Conservation (phyloP, 2,888 invertebrate species). For the Scotopteryx bipunctaria region DNA sequence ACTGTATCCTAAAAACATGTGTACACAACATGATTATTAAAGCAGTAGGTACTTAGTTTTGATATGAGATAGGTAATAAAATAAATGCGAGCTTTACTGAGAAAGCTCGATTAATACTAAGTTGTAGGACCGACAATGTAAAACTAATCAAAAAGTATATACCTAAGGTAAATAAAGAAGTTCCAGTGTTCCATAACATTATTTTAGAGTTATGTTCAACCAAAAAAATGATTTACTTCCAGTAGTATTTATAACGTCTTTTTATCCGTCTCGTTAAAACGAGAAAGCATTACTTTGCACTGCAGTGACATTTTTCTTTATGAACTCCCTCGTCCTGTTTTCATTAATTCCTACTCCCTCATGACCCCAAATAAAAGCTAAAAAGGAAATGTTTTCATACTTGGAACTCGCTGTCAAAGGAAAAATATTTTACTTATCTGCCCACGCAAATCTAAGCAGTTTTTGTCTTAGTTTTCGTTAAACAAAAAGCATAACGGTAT, state of each 20-base stretch:
- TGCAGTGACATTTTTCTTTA: conserved; percentile 77
- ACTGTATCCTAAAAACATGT: no score
- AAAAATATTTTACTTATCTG: conserved; percentile 34
- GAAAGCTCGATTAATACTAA: no score
- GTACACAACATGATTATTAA: no score
- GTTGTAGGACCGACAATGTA: no score
- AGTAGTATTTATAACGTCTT: conserved; percentile 34
- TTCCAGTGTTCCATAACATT: no score
- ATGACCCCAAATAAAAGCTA: conserved; percentile 57
- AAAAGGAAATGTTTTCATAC: conserved; percentile 57
- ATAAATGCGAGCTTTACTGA: no score
- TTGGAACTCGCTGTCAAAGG: conserved; percentile 36
- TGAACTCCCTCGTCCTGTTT: conserved; percentile 66
- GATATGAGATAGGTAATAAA: no score
- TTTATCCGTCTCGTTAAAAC: conserved; percentile 44
- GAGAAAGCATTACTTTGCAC: conserved; percentile 66
- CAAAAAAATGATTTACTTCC: neutral
- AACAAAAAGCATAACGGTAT: neutral
- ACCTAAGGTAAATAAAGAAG: no score
- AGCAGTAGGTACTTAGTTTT: no score
- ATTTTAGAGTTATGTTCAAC: no score
- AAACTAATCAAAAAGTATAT: no score
- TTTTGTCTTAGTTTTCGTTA: conserved; percentile 7
- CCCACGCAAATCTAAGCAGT: conserved; percentile 27
- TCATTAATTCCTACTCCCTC: conserved; percentile 67